Conservation (phyloP, 2,888 invertebrate genomes). For the Napeogenes inachia region DNA sequence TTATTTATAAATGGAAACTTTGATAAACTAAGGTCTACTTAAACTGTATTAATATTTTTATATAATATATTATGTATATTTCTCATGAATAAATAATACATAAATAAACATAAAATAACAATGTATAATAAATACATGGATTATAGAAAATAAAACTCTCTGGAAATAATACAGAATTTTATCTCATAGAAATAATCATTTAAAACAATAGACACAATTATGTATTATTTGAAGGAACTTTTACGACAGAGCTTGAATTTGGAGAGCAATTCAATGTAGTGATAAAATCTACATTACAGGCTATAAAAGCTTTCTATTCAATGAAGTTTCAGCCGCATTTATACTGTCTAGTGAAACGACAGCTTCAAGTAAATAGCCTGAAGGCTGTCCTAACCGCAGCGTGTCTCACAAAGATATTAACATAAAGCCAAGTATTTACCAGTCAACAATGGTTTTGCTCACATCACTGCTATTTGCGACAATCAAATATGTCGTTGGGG, state of each 20-base stretch:
- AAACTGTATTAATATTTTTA: too few relatives aligned
- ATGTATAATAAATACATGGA: too few relatives aligned
- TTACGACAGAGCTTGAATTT: not conserved
- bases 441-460: slow-evolving; percentile 15
- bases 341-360: slow-evolving; percentile 3
- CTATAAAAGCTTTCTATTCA: slow-evolving; percentile 10
- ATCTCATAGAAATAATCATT: too few relatives aligned
- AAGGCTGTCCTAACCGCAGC: slow-evolving; percentile 13
- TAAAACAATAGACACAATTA: too few relatives aligned
- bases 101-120: too few relatives aligned
- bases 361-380: slow-evolving; percentile 10
- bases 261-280: not conserved
- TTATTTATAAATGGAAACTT: too few relatives aligned
- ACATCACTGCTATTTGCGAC: slow-evolving; percentile 15
- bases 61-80: too few relatives aligned
- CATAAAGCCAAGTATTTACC: slow-evolving; percentile 10
- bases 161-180: too few relatives aligned
- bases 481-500: slow-evolving; percentile 6
- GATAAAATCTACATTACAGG: slow-evolving; percentile 4
- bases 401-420: slow-evolving; percentile 11
- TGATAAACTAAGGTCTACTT: too few relatives aligned
- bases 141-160: too few relatives aligned
- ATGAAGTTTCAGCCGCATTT: slow-evolving; percentile 7
- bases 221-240: too few relatives aligned
- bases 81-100: too few relatives aligned